A percentile compares a stretch with the other conserved stretches of the same genome.
phyloP scores from a whole-genome alignment of 2,888 invertebrate genomes.

The Cephus spinipes region DNA sequence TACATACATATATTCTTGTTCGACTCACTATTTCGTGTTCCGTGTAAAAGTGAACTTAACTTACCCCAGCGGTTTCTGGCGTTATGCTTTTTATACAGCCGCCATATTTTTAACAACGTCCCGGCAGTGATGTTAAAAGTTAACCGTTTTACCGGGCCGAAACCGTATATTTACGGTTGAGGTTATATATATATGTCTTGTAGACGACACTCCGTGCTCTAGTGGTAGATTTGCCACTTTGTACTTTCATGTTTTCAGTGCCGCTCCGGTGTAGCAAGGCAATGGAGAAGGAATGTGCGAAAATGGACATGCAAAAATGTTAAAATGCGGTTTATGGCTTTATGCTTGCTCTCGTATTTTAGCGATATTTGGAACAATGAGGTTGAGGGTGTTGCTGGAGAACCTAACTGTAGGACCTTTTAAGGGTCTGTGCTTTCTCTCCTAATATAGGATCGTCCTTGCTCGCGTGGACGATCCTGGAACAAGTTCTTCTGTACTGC shows the following conservation, averaged over 20 bases:
- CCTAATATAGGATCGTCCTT: background rate
- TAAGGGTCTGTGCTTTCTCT: slow-evolving; percentile 2
- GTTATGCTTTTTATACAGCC: slow-evolving; percentile 23
- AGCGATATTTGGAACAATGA: slow-evolving; percentile 56
- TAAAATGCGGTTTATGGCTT: slow-evolving; percentile 57
- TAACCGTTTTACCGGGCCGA: slow-evolving; percentile 44
- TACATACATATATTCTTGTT: background rate
- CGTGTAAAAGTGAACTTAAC: background rate
- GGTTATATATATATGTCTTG: slow-evolving; percentile 37
- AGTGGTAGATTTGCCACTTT: slow-evolving; percentile 26
- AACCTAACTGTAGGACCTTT: slow-evolving; percentile 44
- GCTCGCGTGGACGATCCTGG: background rate
- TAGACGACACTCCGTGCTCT: slow-evolving; percentile 12
- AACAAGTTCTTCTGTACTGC: background rate
- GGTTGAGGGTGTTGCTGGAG: slow-evolving; percentile 17
- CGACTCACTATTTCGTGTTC: background rate
- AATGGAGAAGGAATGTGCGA: background rate
- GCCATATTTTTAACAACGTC: slow-evolving; percentile 23
- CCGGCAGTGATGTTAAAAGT: slow-evolving; percentile 38
- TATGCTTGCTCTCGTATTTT: slow-evolving; percentile 49
- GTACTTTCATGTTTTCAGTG: slow-evolving; percentile 47
- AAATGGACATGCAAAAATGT: slow-evolving; percentile 41
- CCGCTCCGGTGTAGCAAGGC: background rate
- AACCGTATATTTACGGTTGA: slow-evolving; percentile 38
- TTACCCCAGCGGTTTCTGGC: slow-evolving; percentile 3